Percentiles rank a stretch among this genome's conserved stretches.
Conservation (phyloP, 2,113 vertebrate genomes). For the Calidris pygmaea region DNA sequence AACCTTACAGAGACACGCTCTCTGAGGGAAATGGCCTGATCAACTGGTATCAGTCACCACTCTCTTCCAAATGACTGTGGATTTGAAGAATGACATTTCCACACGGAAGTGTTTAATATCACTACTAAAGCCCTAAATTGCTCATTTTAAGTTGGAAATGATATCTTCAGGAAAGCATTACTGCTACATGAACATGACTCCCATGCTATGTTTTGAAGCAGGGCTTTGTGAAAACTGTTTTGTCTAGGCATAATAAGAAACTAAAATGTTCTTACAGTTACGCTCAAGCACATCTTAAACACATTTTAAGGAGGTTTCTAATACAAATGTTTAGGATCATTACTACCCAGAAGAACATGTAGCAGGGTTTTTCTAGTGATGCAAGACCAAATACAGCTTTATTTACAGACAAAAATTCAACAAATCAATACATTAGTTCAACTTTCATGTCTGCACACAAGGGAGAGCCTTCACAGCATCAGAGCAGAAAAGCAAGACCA, state of each 20-base stretch:
- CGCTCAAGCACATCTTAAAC: not conserved
- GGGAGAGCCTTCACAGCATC: not conserved
- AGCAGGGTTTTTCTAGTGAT: not conserved
- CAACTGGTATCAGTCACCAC: not conserved
- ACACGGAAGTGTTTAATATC: not conserved
- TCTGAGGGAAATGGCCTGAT: not conserved
- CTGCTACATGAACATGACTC: not conserved
- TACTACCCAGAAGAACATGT: not conserved
- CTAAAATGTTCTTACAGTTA: not conserved
- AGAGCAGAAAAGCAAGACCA: not conserved
- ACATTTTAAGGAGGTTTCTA: not conserved
- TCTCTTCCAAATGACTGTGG: not conserved
- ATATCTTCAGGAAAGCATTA: not conserved
- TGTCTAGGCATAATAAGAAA: not conserved
- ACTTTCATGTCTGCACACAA: not conserved
- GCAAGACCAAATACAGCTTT: not conserved
- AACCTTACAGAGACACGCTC: not conserved
- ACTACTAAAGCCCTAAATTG: not conserved
- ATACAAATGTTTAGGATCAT: not conserved
- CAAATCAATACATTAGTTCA: conserved; percentile 1
- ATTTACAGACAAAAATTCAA: conserved; percentile 46
- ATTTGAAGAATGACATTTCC: not conserved
- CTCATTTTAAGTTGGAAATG: not conserved
- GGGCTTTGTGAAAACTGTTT: not conserved
- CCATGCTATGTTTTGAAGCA: not conserved